These are phyloP conservation scores for Halcyon badia DNA, from an alignment of 2,797 vertebrate genomes.

Conservation along the genomic window DNA sequence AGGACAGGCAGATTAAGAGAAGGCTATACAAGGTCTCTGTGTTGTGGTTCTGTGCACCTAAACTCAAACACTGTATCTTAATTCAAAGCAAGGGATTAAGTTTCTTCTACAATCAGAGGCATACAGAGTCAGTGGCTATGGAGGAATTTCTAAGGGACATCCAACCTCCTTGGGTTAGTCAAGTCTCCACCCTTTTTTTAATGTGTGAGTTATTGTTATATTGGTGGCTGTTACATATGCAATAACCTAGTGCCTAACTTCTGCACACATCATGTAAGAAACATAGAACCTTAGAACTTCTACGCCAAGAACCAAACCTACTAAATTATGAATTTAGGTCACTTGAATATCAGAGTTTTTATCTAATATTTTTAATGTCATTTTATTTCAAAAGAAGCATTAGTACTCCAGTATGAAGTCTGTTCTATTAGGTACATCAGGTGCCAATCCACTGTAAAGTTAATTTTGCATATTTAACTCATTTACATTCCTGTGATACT, in stretches of 20 bases:
- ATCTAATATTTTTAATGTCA: not conserved
- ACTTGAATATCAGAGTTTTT: not conserved
- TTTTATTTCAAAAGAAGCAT: not conserved
- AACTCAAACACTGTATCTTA: not conserved
- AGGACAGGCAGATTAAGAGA: not conserved
- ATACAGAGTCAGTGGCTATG: not conserved
- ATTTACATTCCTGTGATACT: not conserved
- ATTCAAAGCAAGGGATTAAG: not conserved
- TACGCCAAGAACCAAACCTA: not conserved
- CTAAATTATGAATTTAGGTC: not conserved
- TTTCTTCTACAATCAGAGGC: not conserved
- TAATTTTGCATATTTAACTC: not conserved
- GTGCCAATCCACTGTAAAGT: not conserved
- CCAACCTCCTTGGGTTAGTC: not conserved
- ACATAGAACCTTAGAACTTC: not conserved
- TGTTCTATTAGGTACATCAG: not conserved
- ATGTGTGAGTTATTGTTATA: not conserved
- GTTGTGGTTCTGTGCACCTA: not conserved
- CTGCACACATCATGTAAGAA: not conserved
- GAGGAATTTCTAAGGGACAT: not conserved
- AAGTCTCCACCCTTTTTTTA: not conserved
- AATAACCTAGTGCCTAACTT: not conserved
- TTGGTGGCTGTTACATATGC: not conserved
- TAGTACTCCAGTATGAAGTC: not conserved
- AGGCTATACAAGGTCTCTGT: not conserved